Evolutionary conservation across 2,113 vertebrate species (phyloP).

Genomic region (Solenodon paradoxus): DNA sequence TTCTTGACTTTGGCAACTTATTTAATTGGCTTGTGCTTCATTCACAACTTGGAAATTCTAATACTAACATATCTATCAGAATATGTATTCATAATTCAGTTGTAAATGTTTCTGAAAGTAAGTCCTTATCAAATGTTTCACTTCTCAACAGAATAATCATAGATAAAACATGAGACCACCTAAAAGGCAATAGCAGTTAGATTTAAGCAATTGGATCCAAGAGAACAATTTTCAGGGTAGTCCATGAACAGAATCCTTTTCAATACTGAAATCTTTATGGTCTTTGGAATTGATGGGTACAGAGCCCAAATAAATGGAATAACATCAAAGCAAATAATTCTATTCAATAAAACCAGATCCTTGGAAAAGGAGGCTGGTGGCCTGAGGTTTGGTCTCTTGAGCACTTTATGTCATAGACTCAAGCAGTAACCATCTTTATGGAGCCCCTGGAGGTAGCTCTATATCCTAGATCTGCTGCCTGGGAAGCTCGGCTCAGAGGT

Average conservation of each 20-base stretch:
- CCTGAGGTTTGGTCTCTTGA: not conserved
- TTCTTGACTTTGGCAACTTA: not conserved
- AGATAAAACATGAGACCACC: not conserved
- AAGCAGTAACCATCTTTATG: not conserved
- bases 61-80: not conserved
- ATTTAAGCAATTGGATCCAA: not conserved
- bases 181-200: not conserved
- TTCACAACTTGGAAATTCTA: not conserved
- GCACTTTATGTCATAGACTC: not conserved
- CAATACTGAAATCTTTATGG: conserved; percentile 39
- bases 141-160: not conserved
- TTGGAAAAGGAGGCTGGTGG: not conserved
- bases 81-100: not conserved
- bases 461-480: not conserved
- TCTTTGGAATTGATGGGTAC: not conserved
- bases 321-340: conserved; percentile 1
- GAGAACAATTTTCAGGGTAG: not conserved
- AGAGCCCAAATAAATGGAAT: not conserved
- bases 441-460: not conserved
- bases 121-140: not conserved
- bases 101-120: conserved; percentile 48
- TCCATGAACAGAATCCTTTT: conserved; percentile 14
- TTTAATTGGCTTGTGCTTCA: not conserved
- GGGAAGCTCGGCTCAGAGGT: not conserved
- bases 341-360: not conserved